Evolutionary conservation across 2,888 invertebrate species (phyloP).

Genomic region (Agriopis aurantiaria): DNA sequence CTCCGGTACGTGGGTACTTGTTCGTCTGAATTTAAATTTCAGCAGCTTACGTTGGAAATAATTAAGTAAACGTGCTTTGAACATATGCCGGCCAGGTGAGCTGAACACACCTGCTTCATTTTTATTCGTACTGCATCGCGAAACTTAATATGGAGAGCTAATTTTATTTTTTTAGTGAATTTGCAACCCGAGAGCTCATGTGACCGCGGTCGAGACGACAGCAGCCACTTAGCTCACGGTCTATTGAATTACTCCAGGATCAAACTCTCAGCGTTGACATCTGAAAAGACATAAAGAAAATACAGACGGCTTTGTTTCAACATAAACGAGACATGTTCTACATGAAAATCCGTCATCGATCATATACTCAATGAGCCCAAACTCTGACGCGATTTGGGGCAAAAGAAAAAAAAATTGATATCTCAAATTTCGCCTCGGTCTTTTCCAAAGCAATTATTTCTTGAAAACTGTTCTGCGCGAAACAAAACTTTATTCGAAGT

Average conservation of each 20-base stretch:
- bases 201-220: slow-evolving; percentile 66
- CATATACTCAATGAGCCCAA: slow-evolving; percentile 50
- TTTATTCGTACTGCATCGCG: slow-evolving; percentile 67
- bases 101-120: slow-evolving; percentile 73
- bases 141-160: slow-evolving; percentile 79
- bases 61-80: slow-evolving; percentile 70
- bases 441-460: slow-evolving; percentile 50
- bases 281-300: slow-evolving; percentile 58
- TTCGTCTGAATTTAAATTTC: slow-evolving; percentile 58
- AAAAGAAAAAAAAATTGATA: slow-evolving; percentile 41
- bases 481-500: slow-evolving; percentile 53
- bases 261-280: slow-evolving; percentile 52
- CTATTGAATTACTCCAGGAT: slow-evolving; percentile 70
- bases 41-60: slow-evolving; percentile 58
- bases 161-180: slow-evolving; percentile 64
- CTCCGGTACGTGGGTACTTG: slow-evolving; percentile 51
- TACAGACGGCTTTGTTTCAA: slow-evolving; percentile 53
- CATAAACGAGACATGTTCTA: slow-evolving; percentile 42
- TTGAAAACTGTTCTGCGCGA: slow-evolving; percentile 48
- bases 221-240: slow-evolving; percentile 76
- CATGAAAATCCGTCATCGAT: slow-evolving; percentile 52
- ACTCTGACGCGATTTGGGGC: slow-evolving; percentile 38
- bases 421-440: slow-evolving; percentile 32
- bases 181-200: slow-evolving; percentile 77
- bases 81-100: slow-evolving; percentile 82